Percentiles rank a stretch among this genome's conserved stretches.
These are phyloP conservation scores for Bucorvus abyssinicus DNA, from an alignment of 2,797 vertebrate genomes.

Conservation along the genomic window DNA sequence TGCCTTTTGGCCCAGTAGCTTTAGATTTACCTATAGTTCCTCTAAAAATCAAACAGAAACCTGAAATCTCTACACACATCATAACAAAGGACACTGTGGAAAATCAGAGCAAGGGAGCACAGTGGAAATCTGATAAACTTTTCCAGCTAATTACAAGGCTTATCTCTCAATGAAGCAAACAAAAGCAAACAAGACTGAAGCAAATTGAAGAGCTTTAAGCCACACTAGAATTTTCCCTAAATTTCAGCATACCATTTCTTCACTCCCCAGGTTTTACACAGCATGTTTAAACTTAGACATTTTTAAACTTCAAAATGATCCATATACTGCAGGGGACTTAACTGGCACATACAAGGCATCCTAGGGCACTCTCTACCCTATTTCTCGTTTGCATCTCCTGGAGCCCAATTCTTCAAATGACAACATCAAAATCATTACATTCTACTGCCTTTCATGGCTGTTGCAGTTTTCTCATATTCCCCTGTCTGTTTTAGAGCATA, in stretches of 20 bases:
- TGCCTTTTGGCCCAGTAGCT: neutral
- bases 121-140: constrained; percentile 21
- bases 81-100: neutral
- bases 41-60: constrained; percentile 24
- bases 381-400: neutral
- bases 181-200: neutral
- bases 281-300: constrained; percentile 1
- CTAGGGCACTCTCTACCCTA: neutral
- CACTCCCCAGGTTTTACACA: neutral
- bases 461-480: neutral
- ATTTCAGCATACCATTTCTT: neutral
- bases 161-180: neutral
- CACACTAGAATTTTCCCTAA: neutral
- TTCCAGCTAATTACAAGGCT: neutral
- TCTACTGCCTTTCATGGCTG: neutral
- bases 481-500: neutral
- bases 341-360: neutral
- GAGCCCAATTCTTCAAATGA: constrained; percentile 10
- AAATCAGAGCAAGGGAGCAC: neutral
- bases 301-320: neutral
- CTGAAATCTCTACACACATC: neutral
- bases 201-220: neutral
- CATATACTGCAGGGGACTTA: neutral
- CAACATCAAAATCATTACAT: constrained; percentile 18
- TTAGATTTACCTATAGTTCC: neutral